Percentiles rank a stretch among this genome's conserved stretches.
Evolutionary conservation across 1,140 invertebrate species (phyloP).

Genomic region (Drosophila kanapiae): DNA sequence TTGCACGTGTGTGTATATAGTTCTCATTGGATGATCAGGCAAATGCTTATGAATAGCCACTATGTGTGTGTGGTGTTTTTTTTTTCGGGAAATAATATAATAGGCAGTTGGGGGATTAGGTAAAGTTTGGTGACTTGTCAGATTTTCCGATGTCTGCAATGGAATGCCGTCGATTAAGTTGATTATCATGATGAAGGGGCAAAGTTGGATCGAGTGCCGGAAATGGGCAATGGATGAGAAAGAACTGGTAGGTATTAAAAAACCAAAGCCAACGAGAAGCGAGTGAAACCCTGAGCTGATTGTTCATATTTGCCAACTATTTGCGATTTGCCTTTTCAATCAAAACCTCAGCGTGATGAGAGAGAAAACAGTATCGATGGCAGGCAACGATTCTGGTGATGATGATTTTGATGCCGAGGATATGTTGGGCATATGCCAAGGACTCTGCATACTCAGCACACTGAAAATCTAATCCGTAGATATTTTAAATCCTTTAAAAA

Average conservation of each 20-base stretch:
- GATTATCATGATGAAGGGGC: constrained; percentile 62
- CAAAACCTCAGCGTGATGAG: constrained; percentile 16
- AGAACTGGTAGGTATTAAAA: not conserved
- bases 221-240: constrained; percentile 1
- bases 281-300: constrained; percentile 22
- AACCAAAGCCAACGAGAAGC: not conserved
- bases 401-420: constrained; percentile 4
- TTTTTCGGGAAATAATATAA: constrained; percentile 15
- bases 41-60: constrained; percentile 35
- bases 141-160: constrained; percentile 40
- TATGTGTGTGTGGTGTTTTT: not conserved
- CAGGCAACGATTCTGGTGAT: constrained; percentile 14
- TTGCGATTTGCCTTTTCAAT: constrained; percentile 54
- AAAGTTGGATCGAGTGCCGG: constrained; percentile 49
- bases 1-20: constrained; percentile 49
- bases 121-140: constrained; percentile 67
- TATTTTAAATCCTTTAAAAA: not conserved
- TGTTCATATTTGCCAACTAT: constrained; percentile 37
- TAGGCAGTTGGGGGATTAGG: constrained; percentile 18
- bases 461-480: not conserved
- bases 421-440: constrained; percentile 30
- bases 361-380: constrained; percentile 33
- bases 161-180: constrained; percentile 69
- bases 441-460: not conserved
- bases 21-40: constrained; percentile 32